phyloP scores from a whole-genome alignment of 2,888 invertebrate species.

The Tryphoninae sp. region DNA sequence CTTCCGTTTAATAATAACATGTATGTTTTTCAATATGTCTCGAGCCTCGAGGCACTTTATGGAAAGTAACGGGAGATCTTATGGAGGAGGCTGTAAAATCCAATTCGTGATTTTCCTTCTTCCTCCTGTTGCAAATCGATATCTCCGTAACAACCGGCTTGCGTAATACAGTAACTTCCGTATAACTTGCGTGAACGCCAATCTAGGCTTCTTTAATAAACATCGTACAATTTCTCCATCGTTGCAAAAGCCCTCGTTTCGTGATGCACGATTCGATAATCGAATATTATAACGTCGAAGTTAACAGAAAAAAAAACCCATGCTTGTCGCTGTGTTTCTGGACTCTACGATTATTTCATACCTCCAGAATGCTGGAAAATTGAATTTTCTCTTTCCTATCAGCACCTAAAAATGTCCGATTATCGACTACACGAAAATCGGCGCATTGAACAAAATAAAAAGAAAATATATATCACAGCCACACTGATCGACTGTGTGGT shows the following conservation, averaged over 20 bases:
- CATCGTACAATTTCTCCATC: constrained; percentile 7
- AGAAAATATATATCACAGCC: background rate
- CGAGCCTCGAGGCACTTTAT: constrained; percentile 36
- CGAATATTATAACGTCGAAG: constrained; percentile 1
- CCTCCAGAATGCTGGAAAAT: too few species aligned
- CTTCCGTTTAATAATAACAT: background rate
- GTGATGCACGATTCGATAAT: background rate
- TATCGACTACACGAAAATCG: too few species aligned
- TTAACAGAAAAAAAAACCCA: constrained; percentile 14
- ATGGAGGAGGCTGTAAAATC: constrained; percentile 26
- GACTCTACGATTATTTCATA: too few species aligned
- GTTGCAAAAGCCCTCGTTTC: constrained; percentile 20
- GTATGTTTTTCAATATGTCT: constrained; percentile 27
- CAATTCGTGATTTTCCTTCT: constrained; percentile 16
- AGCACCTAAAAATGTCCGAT: too few species aligned
- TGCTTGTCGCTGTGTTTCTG: background rate
- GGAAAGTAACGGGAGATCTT: background rate
- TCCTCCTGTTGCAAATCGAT: constrained; percentile 30
- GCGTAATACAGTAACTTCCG: constrained; percentile 37
- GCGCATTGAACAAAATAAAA: background rate
- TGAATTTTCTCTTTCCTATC: too few species aligned
- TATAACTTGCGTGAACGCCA: background rate
- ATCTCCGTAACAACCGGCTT: constrained; percentile 43
- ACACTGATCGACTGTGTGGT: constrained; percentile 39
- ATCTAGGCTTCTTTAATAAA: constrained; percentile 4